These are phyloP conservation scores for Morpho helenor DNA, from an alignment of 2,888 invertebrate genomes.

Conservation along the genomic window DNA sequence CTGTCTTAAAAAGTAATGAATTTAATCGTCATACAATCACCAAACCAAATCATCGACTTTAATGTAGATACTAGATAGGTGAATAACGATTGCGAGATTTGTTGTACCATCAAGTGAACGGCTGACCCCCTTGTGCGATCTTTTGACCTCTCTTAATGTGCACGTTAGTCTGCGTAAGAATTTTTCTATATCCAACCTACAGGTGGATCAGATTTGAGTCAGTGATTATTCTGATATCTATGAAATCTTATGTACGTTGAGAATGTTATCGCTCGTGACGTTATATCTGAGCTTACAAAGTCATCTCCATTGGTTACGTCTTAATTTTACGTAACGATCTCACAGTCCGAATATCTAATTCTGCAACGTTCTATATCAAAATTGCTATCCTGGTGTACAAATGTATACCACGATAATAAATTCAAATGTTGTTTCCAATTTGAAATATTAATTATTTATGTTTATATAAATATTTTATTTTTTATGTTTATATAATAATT, in stretches of 20 bases:
- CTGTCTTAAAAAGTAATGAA: too few relatives aligned
- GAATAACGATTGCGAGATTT: constrained; percentile 33
- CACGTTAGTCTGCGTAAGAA: constrained; percentile 9
- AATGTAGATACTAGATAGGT: constrained; percentile 6
- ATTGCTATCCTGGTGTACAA: too few relatives aligned
- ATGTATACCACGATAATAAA: too few relatives aligned
- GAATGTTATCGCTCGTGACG: background rate
- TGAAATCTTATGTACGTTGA: constrained; percentile 1
- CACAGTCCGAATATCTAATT: too few relatives aligned
- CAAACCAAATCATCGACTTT: background rate
- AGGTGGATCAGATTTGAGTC: background rate
- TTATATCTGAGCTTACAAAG: background rate
- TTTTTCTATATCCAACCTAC: constrained; percentile 1
- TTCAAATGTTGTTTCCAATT: too few relatives aligned
- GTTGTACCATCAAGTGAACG: constrained; percentile 40
- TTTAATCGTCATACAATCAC: too few relatives aligned
- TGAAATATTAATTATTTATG: too few relatives aligned
- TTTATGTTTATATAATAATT: too few relatives aligned
- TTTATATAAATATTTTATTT: too few relatives aligned
- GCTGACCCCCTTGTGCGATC: constrained; percentile 40
- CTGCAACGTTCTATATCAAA: too few relatives aligned
- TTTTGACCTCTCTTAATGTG: constrained; percentile 38
- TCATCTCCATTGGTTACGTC: too few relatives aligned
- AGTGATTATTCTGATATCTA: background rate
- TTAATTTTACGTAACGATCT: too few relatives aligned